Base-by-base conservation (phyloP, 1,140 invertebrate genomes). In the Drosophila virilis region DNA sequence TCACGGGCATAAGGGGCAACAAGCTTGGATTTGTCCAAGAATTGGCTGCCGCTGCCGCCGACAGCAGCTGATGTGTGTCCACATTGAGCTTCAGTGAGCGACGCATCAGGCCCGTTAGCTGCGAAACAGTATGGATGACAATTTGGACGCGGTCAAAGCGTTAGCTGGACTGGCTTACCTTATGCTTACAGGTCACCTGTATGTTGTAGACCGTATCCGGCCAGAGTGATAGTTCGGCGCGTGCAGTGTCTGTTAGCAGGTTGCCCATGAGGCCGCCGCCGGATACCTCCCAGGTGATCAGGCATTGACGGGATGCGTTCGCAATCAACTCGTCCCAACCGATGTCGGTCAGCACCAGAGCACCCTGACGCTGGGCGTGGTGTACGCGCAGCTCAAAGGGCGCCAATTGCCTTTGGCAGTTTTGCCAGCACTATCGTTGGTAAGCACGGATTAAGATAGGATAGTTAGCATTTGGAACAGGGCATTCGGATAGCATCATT, bases 211-310 rank as follows among this genome's bases (percentile, higher is more conserved):
- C 93, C 12, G 96, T 96, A 79, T 96, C 95, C 10, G 96, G 96
- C 96, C 96, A 96, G 22, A 97, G 90, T 22, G 96, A 96, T 43
- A 97, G 92, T 43, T 96, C 96, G 33, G 96, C 96, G 70, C 94
- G 94, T 42, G 95, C 96, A 1, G 96, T 95, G 81, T 96, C 95
- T 28, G 96, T 97, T 80, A 96, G 95, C n/a, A 97, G 93, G 92
- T 97, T 96, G 52, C 96, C 96, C 91, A 96, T 96, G n/a, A 97
- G 93, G 37, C 96, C 96, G 50, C 96, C 96, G 46, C 96, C 96
- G 77, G 96, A 95, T 8, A 96, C 95, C 93, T 97, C 96, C 96
- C 96, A 97, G 43, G 96, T 96, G 55, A 97, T 96, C 77, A 97
- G 93, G 91, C 96, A 97, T 38, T 96, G 94, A 37, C 83, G 61